Evolutionary conservation across 1,140 invertebrate species (phyloP), one percentile per base, ranked within the genome.

Genomic region (Polypedilum pembai): DNA sequence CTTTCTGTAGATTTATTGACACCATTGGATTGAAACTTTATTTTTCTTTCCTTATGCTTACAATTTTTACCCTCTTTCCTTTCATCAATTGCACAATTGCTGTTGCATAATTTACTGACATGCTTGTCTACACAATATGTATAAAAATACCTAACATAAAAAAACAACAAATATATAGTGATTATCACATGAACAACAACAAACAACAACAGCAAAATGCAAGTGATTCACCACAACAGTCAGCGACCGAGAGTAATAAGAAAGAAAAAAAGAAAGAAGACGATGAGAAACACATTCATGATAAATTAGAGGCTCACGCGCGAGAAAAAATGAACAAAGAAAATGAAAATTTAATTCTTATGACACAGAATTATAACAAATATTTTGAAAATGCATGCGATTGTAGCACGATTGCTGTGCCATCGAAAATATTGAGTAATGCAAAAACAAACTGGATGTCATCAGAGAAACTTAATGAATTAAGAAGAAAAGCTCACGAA

Each of bases 401-500:
- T 10, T 69, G 65, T 12, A 69, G 65, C 7, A 69, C 65, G 12
- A 69, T 69, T 10, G 65, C 65, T 69, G 65, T 69, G 15, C 65
- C 65, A 69, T 69, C 65, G 7, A 69, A 69, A 69, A 69, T 69
- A 20, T 18, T 69, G n/a, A 69, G 18, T 20, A 69, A 69, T 21
- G 65, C 65, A 8, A 69, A 69, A 20, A 69, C 65, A 74, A 78
- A 79, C 21, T 82, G 81, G 81, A 85, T 85, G 12, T 82, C 83
- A 24, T 83, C 83, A 17, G 85, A 86, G 15, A 79, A 83, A 8
- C 80, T 86, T 76, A 80, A 81, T 40, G 81, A 84, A 74, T 74
- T 86, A 69, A 80, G 82, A 3, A 81, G 80, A 72, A 80, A 80
- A 65, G 84, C 85, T 3, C 84, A 85, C 69, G 82, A 83, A 17